These are phyloP conservation scores for Sphaerophoria rueppellii DNA, from an alignment of 2,888 invertebrate genomes.

Conservation along the genomic window DNA sequence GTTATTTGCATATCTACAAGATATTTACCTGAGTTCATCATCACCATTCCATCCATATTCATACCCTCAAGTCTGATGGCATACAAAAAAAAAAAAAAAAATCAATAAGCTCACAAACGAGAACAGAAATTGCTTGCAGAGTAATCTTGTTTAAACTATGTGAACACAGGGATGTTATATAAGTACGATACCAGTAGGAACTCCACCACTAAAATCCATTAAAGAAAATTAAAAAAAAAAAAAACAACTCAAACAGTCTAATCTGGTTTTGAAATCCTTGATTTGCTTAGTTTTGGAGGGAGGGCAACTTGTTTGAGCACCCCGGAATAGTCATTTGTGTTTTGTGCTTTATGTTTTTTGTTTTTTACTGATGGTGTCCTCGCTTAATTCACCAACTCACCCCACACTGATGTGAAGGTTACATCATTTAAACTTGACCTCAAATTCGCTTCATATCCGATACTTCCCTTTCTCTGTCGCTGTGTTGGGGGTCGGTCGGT, in stretches of 20 bases:
- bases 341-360: not conserved
- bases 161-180: slow-evolving; percentile 30
- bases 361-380: slow-evolving; percentile 23
- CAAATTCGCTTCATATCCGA: slow-evolving; percentile 58
- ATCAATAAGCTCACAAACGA: slow-evolving; percentile 34
- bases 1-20: slow-evolving; percentile 28
- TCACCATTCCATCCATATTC: not conserved
- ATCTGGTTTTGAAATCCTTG: slow-evolving; percentile 13
- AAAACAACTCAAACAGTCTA: slow-evolving; percentile 17
- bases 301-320: slow-evolving; percentile 31
- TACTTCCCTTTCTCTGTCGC: slow-evolving; percentile 23
- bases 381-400: slow-evolving; percentile 17
- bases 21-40: slow-evolving; percentile 25
- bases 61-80: not conserved
- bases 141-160: not conserved
- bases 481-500: slow-evolving; percentile 1
- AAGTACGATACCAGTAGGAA: not conserved
- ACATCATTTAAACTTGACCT: slow-evolving; percentile 69
- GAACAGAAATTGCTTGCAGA: slow-evolving; percentile 7
- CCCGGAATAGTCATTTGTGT: slow-evolving; percentile 12
- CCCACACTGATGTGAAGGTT: slow-evolving; percentile 44
- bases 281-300: not conserved
- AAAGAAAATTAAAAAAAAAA: slow-evolving; percentile 12
- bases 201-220: slow-evolving; percentile 5
- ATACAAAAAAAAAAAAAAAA: slow-evolving; percentile 19